Evolutionary conservation across 2,888 invertebrate genomes (phyloP).

Genomic region (Matsumyia berberina): DNA sequence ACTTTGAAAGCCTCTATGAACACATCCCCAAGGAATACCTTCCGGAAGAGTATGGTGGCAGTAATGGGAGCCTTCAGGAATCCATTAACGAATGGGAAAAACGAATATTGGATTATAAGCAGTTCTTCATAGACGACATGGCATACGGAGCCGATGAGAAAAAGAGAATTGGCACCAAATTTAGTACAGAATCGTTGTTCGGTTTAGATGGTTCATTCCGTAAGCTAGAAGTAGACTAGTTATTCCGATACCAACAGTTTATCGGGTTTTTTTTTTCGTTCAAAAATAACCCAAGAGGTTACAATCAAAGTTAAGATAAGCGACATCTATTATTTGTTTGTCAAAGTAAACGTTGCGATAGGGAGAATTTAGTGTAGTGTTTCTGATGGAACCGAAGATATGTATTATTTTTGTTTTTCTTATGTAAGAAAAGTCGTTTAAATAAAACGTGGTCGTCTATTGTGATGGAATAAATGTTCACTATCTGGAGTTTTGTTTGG

Average conservation of each 20-base stretch:
- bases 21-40: slow-evolving; percentile 86
- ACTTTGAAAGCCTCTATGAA: slow-evolving; percentile 81
- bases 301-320: not conserved
- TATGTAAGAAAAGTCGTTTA: not conserved
- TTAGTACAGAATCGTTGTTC: slow-evolving; percentile 78
- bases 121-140: slow-evolving; percentile 79
- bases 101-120: slow-evolving; percentile 74
- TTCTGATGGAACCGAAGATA: not conserved
- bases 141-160: slow-evolving; percentile 79
- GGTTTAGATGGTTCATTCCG: slow-evolving; percentile 81
- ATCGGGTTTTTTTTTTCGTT: not conserved
- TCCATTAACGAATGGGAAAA: slow-evolving; percentile 77
- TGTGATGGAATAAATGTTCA: not conserved
- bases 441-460: slow-evolving; percentile 6
- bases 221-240: slow-evolving; percentile 80
- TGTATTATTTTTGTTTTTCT: not conserved
- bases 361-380: not conserved
- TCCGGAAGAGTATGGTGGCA: slow-evolving; percentile 88
- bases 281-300: not conserved
- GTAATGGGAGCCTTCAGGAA: slow-evolving; percentile 84
- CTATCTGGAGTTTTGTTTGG: no score
- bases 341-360: not conserved
- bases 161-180: slow-evolving; percentile 77
- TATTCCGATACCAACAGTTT: no score
- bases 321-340: not conserved